A percentile compares a stretch with the other conserved stretches of the same genome.
These are phyloP conservation scores for Masnerella sp. DNA, from an alignment of 2,888 invertebrate species.

Conservation along the genomic window DNA sequence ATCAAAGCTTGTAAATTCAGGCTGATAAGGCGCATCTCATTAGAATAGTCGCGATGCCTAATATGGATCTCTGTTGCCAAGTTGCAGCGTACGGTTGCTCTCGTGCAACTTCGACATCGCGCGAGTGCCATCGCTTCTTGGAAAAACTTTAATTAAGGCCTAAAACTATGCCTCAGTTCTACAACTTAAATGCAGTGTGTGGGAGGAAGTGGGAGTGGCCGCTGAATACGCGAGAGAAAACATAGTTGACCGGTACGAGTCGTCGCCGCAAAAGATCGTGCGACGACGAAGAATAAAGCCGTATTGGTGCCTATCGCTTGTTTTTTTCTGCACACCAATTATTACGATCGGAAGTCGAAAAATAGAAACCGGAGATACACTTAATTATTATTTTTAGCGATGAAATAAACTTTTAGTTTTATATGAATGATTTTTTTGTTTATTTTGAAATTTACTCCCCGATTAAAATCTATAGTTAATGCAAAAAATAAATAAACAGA, in stretches of 20 bases:
- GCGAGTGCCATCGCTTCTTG: conserved; percentile 12
- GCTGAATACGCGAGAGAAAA: conserved; percentile 16
- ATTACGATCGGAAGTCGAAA: conserved; percentile 7
- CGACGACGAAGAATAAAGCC: conserved; percentile 10
- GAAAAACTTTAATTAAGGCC: conserved; percentile 31
- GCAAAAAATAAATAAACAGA: too few relatives aligned
- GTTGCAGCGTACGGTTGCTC: too few relatives aligned
- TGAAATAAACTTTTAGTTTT: conserved; percentile 2
- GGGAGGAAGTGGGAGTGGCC: conserved; percentile 27
- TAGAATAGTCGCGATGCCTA: too few relatives aligned
- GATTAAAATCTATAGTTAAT: too few relatives aligned
- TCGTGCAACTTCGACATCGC: conserved; percentile 6
- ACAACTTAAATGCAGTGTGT: conserved; percentile 26
- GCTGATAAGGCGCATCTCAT: too few relatives aligned
- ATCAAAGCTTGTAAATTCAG: too few relatives aligned
- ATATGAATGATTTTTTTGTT: conserved; percentile 4
- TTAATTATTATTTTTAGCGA: conserved; percentile 5
- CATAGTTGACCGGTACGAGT: conserved; percentile 12
- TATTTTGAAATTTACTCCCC: conserved; percentile 8
- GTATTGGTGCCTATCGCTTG: neutral
- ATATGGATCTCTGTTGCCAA: too few relatives aligned
- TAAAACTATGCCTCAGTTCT: conserved; percentile 26
- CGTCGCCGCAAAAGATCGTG: conserved; percentile 8
- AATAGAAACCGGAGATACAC: conserved; percentile 2
- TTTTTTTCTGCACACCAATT: neutral